Base-by-base conservation (phyloP, 2,888 invertebrate species). In the Apamea anceps region DNA sequence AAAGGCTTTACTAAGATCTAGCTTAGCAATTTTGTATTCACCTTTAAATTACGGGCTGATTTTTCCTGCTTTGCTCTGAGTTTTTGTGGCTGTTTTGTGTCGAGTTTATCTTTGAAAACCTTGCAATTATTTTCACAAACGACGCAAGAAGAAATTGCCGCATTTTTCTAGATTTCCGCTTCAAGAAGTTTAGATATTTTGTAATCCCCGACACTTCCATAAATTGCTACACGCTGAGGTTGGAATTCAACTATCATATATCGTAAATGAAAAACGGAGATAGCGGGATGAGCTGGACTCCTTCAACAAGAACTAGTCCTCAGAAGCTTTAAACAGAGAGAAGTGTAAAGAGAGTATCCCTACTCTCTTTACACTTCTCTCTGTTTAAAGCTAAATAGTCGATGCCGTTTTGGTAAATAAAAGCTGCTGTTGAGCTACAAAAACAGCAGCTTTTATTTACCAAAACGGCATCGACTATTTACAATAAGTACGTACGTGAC, bases 1-100 rank as follows among this genome's bases (percentile, higher is more conserved):
- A 77, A 88, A 84, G 51, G 63, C 71, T 77, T 75, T 77, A 62
- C 71, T 62, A 75, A 76, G 63, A 63, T 72, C 62, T 21, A 45
- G 62, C 72, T 76, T 48, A 25, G 25, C 15, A 57, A 57, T 45
- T 65, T 72, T 74, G 10, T 63, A 76, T 8, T 45, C 28, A 48
- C n/a, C n/a, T 51, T 71, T 71, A 18, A 72, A 63, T n/a, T 68
- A n/a, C 57, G 25, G 25, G n/a, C 57, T 25, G 25, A 12, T n/a
- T 2, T n/a, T n/a, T 60, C 13, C 12, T n/a, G n/a, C n/a, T 60
- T 60, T 60, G n/a, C n/a, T 60, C 12, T 60, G n/a, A 1, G 10
- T 45, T 77, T 77, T 51, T 60, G 18, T n/a, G 2, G 28, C 25
- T 7, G 25, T 18, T 51, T 63, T 77, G 25, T 42, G 7, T 28